Base-by-base conservation (phyloP, 2,888 invertebrate species). In the Andrena camellia region DNA sequence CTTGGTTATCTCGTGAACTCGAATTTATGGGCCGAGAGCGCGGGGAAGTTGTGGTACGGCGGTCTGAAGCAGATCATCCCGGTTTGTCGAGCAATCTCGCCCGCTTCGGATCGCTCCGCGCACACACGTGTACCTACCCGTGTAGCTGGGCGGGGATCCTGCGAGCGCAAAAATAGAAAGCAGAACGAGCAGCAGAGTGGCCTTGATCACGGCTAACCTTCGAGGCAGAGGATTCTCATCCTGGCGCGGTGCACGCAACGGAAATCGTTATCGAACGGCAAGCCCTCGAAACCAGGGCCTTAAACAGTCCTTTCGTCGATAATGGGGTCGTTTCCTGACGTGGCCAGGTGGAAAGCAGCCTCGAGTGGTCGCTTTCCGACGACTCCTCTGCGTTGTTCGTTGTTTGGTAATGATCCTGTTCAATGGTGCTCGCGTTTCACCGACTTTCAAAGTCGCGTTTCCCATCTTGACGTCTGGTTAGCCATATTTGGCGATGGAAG, bases 181-280 rank as follows among this genome's bases (percentile, higher is more conserved):
- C 67, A 63, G 82, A 82, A 62, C 42, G 70, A 52, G 66, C 50
- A 60, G 23, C 50, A 60, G 23, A 31, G 83, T 67, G 83, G 83
- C 82, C 82, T 82, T 82, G 82, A 75, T 42, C 76, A 76, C 70
- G 82, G 67, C 48, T 67, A 75, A 70, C 57, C 82, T 82, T 75
- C 76, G 66, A 23, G 69, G 50, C 62, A 23, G 33, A 67, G 23
- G 83, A 82, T 75, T 82, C 82, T 82, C 82, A 71, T 82, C 70
- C 62, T n/a, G 66, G 35, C 29, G 2, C 48, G 57, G 59, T 54
- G 42, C 70, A 71, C 83, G 62, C 83, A 76, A 66, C 82, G 83
- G 83, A 82, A 82, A 82, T 82, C 70, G 83, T 82, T 82, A 82
- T 82, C 76, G 70, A 62, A 33, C 42, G 83, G 48, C 70, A 67